phyloP scores from a whole-genome alignment of 2,797 vertebrate genomes.

The Microctenopoma steveboyesi region DNA sequence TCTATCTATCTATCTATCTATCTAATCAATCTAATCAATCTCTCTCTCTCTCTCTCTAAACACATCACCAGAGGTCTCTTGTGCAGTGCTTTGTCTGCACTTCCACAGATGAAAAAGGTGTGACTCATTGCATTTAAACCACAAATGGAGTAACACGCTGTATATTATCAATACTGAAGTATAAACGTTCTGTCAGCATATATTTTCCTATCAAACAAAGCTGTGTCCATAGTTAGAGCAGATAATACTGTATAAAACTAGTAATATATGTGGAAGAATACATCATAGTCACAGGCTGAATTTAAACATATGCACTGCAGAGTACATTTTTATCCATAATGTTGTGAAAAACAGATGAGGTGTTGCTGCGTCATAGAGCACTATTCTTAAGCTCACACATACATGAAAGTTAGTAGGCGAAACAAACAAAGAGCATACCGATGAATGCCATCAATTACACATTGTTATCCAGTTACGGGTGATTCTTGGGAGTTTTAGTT shows the following conservation, averaged over 20 bases:
- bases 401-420: not conserved
- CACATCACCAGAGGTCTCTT: constrained; percentile 13
- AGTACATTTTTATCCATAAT: constrained; percentile 7
- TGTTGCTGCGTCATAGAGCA: not conserved
- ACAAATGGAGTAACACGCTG: constrained; percentile 7
- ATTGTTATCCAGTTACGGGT: not conserved
- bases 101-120: constrained; percentile 31
- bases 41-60: constrained; percentile 19
- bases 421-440: not conserved
- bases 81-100: constrained; percentile 27
- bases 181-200: not conserved
- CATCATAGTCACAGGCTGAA: not conserved
- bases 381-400: not conserved
- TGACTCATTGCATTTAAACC: constrained; percentile 35
- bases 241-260: too few relatives aligned
- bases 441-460: constrained; percentile 10
- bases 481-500: constrained; percentile 5
- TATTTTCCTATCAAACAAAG: not conserved
- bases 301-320: not conserved
- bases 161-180: constrained; percentile 13
- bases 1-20: constrained; percentile 34
- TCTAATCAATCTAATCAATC: constrained; percentile 10
- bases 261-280: too few relatives aligned
- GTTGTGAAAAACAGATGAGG: constrained; percentile 24
- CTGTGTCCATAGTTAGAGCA: constrained; percentile 1